Percentiles rank a stretch among this genome's conserved stretches.
phyloP scores from a whole-genome alignment of 2,888 invertebrate species.

The Drosophila lutescens region DNA sequence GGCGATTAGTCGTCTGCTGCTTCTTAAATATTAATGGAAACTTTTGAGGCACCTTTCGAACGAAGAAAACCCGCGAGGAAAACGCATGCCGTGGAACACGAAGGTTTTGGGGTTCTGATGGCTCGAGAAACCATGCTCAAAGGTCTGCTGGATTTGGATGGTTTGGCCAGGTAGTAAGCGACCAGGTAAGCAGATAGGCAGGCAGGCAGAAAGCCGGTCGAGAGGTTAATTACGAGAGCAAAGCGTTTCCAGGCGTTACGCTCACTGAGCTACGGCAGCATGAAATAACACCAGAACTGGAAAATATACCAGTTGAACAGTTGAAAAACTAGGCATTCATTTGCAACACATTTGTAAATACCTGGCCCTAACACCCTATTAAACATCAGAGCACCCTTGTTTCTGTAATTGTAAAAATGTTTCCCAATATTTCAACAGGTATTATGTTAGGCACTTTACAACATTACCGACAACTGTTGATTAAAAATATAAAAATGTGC shows the following conservation, averaged over 20 bases:
- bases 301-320: slow-evolving; percentile 41
- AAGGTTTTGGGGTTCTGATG: slow-evolving; percentile 25
- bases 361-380: slow-evolving; percentile 9
- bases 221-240: slow-evolving; percentile 78
- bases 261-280: slow-evolving; percentile 58
- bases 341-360: slow-evolving; percentile 12
- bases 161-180: slow-evolving; percentile 21
- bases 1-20: slow-evolving; percentile 11
- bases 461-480: neutral
- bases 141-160: slow-evolving; percentile 45
- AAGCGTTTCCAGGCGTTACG: slow-evolving; percentile 78
- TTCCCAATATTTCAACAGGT: slow-evolving; percentile 1
- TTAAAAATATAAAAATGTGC: neutral
- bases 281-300: slow-evolving; percentile 35
- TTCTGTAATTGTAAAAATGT: neutral
- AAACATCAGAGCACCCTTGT: slow-evolving; percentile 4
- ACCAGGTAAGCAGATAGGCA: slow-evolving; percentile 26
- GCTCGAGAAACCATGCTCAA: slow-evolving; percentile 40
- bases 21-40: slow-evolving; percentile 20
- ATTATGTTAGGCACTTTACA: neutral
- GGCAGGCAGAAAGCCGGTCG: slow-evolving; percentile 71
- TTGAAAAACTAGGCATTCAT: slow-evolving; percentile 25
- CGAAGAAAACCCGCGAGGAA: slow-evolving; percentile 27
- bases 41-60: slow-evolving; percentile 16
- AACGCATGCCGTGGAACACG: slow-evolving; percentile 38